A percentile compares a stretch with the other conserved stretches of the same genome.
phyloP scores from a whole-genome alignment of 1,140 invertebrate genomes.

The Papilio helenus region DNA sequence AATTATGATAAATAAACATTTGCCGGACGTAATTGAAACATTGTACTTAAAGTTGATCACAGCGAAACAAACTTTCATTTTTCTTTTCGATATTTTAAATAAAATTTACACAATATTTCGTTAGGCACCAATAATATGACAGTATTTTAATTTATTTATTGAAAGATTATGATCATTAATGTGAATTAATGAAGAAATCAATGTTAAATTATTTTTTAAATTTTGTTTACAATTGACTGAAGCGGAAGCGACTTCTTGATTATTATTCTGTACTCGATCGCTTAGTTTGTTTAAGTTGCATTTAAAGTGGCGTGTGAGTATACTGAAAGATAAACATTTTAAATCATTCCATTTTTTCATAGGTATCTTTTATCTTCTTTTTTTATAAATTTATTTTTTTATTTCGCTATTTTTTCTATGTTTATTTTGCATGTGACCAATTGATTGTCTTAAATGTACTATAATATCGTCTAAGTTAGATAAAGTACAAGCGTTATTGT shows the following conservation, averaged over 20 bases:
- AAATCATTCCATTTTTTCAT: slow-evolving; percentile 80
- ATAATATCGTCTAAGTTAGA: slow-evolving; percentile 57
- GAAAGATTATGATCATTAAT: slow-evolving; percentile 67
- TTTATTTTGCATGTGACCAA: slow-evolving; percentile 73
- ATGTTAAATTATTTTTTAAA: slow-evolving; percentile 75
- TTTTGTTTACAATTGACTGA: slow-evolving; percentile 76
- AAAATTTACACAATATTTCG: slow-evolving; percentile 57
- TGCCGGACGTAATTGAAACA: slow-evolving; percentile 60
- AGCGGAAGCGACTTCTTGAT: slow-evolving; percentile 71
- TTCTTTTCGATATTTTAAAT: slow-evolving; percentile 75
- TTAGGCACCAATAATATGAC: slow-evolving; percentile 73
- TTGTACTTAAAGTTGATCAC: slow-evolving; percentile 80
- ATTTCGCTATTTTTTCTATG: slow-evolving; percentile 70
- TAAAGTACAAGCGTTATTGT: slow-evolving; percentile 64
- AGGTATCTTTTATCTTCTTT: slow-evolving; percentile 60
- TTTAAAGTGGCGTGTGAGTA: slow-evolving; percentile 74
- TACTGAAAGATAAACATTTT: slow-evolving; percentile 75
- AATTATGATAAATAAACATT: slow-evolving; percentile 53
- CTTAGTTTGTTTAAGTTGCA: slow-evolving; percentile 70
- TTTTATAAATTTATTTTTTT: slow-evolving; percentile 58
- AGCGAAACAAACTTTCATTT: slow-evolving; percentile 76
- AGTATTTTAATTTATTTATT: slow-evolving; percentile 81
- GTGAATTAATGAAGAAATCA: slow-evolving; percentile 66
- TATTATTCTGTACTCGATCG: slow-evolving; percentile 67
- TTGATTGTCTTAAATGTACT: slow-evolving; percentile 56